Conservation (phyloP, 2,888 invertebrate species). For the Campaea margaritaria region DNA sequence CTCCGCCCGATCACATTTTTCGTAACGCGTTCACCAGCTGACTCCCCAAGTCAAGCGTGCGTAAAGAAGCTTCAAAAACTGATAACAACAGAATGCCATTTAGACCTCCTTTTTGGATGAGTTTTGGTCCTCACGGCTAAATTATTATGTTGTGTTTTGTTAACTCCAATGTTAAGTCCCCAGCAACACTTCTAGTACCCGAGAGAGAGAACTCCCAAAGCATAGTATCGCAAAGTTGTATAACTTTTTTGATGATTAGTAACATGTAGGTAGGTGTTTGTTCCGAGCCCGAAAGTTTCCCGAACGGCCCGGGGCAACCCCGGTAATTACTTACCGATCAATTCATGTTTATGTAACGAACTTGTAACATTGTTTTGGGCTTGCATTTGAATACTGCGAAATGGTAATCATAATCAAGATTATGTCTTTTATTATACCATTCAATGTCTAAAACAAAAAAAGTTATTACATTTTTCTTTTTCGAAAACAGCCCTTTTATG, state of each 20-base stretch:
- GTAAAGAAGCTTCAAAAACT: no score
- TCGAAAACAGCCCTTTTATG: no score
- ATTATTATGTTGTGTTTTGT: no score
- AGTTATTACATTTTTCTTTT: no score
- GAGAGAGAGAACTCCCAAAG: slow-evolving; percentile 1
- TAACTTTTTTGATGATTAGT: slow-evolving; percentile 33
- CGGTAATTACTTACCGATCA: slow-evolving; percentile 69
- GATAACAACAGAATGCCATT: no score
- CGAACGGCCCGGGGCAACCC: slow-evolving; percentile 48
- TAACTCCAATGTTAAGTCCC: no score
- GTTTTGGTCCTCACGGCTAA: no score
- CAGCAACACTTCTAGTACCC: background rate
- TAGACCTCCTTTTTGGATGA: no score
- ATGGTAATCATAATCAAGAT: background rate
- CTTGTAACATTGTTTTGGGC: slow-evolving; percentile 32
- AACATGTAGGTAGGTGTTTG: slow-evolving; percentile 45
- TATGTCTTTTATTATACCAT: background rate
- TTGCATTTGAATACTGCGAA: slow-evolving; percentile 1
- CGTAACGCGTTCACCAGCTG: no score
- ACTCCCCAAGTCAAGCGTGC: no score
- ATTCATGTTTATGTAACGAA: slow-evolving; percentile 54
- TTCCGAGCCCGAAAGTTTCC: slow-evolving; percentile 59
- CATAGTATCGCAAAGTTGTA: slow-evolving; percentile 7
- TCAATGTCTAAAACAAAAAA: background rate
- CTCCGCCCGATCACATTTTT: no score